Percentiles rank a stretch among this genome's conserved stretches.
phyloP scores from a whole-genome alignment of 2,888 invertebrate species.

The Zaprionus bogoriensis region DNA sequence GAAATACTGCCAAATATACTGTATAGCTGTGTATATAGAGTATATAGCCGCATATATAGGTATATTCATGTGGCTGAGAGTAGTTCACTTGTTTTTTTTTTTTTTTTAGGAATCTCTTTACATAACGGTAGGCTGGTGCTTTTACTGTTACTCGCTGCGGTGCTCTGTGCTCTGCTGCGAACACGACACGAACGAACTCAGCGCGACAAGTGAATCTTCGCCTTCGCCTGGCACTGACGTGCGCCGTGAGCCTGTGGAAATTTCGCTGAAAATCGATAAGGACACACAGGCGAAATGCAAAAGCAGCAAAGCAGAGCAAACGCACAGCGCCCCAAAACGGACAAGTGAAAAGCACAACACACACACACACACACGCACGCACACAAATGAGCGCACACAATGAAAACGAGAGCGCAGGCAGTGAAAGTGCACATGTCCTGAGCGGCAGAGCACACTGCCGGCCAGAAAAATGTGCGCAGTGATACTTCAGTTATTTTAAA shows the following conservation, averaged over 20 bases:
- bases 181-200: slow-evolving; percentile 78
- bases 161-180: slow-evolving; percentile 47
- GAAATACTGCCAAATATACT: neutral
- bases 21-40: slow-evolving; percentile 27
- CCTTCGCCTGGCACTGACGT: slow-evolving; percentile 64
- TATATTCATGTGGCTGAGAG: slow-evolving; percentile 14
- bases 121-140: slow-evolving; percentile 63
- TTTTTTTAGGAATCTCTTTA: slow-evolving; percentile 72
- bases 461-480: neutral
- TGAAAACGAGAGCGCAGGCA: slow-evolving; percentile 49
- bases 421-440: slow-evolving; percentile 75
- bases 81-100: slow-evolving; percentile 16
- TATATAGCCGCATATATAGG: neutral
- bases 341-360: slow-evolving; percentile 55
- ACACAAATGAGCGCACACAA: no score
- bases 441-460: slow-evolving; percentile 40
- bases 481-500: no score
- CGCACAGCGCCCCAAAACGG: slow-evolving; percentile 62
- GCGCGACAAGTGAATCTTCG: slow-evolving; percentile 78
- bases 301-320: slow-evolving; percentile 64
- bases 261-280: slow-evolving; percentile 80
- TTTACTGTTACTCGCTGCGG: slow-evolving; percentile 68
- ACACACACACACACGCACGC: no score
- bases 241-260: slow-evolving; percentile 74
- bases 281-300: slow-evolving; percentile 51